These are phyloP conservation scores for Basileuterus tristriatus DNA, from an alignment of 2,797 vertebrate genomes.

Conservation along the genomic window DNA sequence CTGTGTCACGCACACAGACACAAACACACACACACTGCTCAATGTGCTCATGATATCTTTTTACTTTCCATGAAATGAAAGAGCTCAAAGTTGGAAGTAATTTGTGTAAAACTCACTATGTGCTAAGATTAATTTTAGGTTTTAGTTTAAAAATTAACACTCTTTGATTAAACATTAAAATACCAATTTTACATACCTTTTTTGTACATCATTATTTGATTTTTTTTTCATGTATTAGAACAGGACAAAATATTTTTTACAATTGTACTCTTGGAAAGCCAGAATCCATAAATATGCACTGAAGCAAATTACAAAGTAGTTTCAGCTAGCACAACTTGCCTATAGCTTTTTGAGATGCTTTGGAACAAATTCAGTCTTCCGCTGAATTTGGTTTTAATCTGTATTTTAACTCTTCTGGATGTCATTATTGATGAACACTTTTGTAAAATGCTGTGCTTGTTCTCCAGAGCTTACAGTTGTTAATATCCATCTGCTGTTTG, in stretches of 20 bases:
- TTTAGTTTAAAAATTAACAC: neutral
- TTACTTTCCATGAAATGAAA: neutral
- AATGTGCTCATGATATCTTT: neutral
- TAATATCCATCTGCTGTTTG: constrained; percentile 1
- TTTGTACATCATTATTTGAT: neutral
- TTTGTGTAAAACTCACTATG: neutral
- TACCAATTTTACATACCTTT: neutral
- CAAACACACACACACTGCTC: too few relatives aligned
- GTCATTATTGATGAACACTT: neutral
- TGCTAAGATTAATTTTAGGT: neutral
- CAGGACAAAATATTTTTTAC: neutral
- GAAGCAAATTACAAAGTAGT: neutral
- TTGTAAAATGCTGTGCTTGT: neutral
- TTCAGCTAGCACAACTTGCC: neutral
- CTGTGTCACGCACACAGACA: neutral
- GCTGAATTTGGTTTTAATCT: neutral
- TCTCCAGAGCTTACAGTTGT: constrained; percentile 7
- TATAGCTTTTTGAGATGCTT: neutral
- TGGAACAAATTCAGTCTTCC: neutral
- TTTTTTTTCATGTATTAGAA: neutral
- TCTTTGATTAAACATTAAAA: neutral
- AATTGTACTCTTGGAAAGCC: neutral
- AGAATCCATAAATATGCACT: neutral
- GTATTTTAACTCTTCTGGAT: constrained; percentile 14
- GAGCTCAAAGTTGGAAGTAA: neutral